Conservation (phyloP, 2,888 invertebrate genomes). For the Synanthedon vespiformis region DNA sequence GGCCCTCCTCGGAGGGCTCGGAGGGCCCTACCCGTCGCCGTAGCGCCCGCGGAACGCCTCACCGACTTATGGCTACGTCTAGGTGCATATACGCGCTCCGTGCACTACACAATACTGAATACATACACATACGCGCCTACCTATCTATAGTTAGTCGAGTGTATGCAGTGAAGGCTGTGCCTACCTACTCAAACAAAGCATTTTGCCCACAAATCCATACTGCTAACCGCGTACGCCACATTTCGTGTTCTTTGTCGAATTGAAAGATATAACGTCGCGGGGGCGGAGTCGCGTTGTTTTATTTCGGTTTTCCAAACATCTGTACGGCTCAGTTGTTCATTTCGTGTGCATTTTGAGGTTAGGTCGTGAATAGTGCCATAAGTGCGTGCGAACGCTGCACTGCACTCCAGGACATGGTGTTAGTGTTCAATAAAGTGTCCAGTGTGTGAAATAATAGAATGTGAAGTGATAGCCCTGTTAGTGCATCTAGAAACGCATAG, state of each 20-base stretch:
- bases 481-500: no score
- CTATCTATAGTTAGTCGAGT: slow-evolving; percentile 45
- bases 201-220: slow-evolving; percentile 56
- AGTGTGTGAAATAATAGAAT: no score
- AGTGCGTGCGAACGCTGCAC: not conserved
- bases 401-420: not conserved
- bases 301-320: slow-evolving; percentile 46
- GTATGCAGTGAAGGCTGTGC: slow-evolving; percentile 63
- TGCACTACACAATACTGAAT: slow-evolving; percentile 28
- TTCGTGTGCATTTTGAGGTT: slow-evolving; percentile 62
- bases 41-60: slow-evolving; percentile 33
- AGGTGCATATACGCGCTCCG: slow-evolving; percentile 39
- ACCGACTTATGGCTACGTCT: slow-evolving; percentile 56
- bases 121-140: slow-evolving; percentile 46
- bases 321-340: slow-evolving; percentile 46
- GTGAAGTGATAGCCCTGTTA: no score
- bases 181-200: slow-evolving; percentile 66
- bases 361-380: slow-evolving; percentile 42
- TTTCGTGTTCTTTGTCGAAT: slow-evolving; percentile 46
- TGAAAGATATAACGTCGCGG: slow-evolving; percentile 30
- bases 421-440: no score
- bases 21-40: slow-evolving; percentile 19
- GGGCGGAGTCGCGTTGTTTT: slow-evolving; percentile 43
- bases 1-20: slow-evolving; percentile 29
- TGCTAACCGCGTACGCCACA: slow-evolving; percentile 34